Evolutionary conservation across 2,888 invertebrate genomes (phyloP), one percentile per base, ranked within the genome.

Genomic region (Rotaria magnacalcarata): DNA sequence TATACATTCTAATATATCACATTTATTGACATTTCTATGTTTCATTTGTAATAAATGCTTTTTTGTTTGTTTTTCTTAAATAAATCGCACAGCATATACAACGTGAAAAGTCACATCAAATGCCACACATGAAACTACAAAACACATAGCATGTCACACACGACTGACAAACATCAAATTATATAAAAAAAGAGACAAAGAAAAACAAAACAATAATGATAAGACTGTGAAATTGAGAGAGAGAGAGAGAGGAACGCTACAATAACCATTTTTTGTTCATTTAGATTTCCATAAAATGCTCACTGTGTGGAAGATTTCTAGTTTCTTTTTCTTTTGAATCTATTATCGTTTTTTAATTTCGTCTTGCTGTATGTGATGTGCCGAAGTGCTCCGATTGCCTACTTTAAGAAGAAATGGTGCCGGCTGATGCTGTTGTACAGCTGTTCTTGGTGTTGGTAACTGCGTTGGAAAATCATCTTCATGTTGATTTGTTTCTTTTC

Each of bases 351-450:
- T 80, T 80, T 80, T 80, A 3, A n/a, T 80, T 24, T 80, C 80
- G 24, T 80, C 24, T 24, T 41, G 43, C n/a, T 80, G 43, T 43
- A 80, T 47, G 24, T 80, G 80, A 47, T 80, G 43, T 10, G 47
- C n/a, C 47, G 80, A 80, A n/a, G 3, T 80, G 47, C 80, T 80
- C 6, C 80, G 43, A 80, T 47, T 80, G n/a, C 80, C 80, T 80
- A 80, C 34, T 80, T 80, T 80, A 47, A 80, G 43, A 47, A 80
- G 80, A 80, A 80, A 80, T 47, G 80, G 80, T 11, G 80, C 80
- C 8, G 43, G n/a, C 19, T 80, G 80, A 24, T 80, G 14, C 5
- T 80, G 80, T 47, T 80, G 80, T 47, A 80, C 80, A 80, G 80
- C 80, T 43, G 80, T 80, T 47, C 80, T 2, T 47, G 80, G 80